These are phyloP conservation scores for Heliothis peltigera DNA, from an alignment of 2,888 invertebrate genomes.

Conservation along the genomic window DNA sequence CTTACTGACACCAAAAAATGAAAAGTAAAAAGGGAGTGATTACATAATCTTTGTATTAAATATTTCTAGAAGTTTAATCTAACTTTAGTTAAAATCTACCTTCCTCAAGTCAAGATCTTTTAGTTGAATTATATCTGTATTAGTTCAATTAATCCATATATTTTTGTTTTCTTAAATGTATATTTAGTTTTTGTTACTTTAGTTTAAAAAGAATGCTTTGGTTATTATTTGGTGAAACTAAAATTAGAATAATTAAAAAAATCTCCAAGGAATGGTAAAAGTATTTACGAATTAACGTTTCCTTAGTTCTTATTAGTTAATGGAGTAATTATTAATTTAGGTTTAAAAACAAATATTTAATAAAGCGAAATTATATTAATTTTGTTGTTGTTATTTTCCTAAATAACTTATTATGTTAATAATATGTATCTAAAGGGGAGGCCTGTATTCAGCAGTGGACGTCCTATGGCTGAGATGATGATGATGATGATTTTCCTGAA, in stretches of 20 bases:
- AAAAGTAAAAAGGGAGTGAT: conserved; percentile 24
- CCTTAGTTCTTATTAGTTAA: conserved; percentile 55
- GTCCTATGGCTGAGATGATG: no score
- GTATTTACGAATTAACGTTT: conserved; percentile 49
- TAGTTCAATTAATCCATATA: conserved; percentile 53
- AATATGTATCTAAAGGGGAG: no score
- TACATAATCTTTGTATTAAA: conserved; percentile 26
- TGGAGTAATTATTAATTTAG: conserved; percentile 55
- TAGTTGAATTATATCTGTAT: conserved; percentile 50
- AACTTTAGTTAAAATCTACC: conserved; percentile 54
- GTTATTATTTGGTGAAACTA: conserved; percentile 52
- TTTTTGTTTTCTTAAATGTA: conserved; percentile 50
- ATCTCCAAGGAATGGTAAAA: conserved; percentile 49
- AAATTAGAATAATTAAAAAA: conserved; percentile 50
- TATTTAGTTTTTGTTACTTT: conserved; percentile 60
- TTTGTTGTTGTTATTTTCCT: neutral
- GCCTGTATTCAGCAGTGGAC: no score
- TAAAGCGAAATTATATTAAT: conserved; percentile 48
- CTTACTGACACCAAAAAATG: conserved; percentile 28
- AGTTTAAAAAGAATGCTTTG: conserved; percentile 43
- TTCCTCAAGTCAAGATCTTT: conserved; percentile 49
- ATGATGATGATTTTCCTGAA: no score
- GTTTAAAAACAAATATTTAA: conserved; percentile 60
- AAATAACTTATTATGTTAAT: neutral
- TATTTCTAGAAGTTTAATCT: conserved; percentile 39